Conservation (phyloP, 2,797 vertebrate genomes). For the Sphenopsis melanotis region DNA sequence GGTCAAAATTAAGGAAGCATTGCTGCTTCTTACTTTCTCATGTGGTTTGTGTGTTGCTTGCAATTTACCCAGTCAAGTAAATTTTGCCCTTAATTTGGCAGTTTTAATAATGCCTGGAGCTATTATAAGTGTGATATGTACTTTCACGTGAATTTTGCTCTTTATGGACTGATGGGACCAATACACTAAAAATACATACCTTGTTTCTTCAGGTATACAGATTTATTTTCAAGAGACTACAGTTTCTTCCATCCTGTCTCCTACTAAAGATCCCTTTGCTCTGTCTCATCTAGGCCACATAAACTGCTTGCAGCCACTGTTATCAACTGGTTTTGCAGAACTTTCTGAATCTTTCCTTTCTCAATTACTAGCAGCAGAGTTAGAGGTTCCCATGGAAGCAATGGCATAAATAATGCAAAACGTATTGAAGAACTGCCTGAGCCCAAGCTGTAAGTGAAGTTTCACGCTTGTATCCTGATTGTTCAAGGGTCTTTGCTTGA, state of each 20-base stretch:
- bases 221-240: background rate
- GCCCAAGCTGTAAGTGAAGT: background rate
- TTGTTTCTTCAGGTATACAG: background rate
- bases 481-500: background rate
- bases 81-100: background rate
- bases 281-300: background rate
- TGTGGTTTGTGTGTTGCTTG: background rate
- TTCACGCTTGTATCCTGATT: rapidly evolving
- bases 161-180: background rate
- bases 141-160: background rate
- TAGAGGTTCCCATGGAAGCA: background rate
- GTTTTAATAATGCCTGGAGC: background rate
- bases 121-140: background rate
- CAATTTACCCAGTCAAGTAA: background rate
- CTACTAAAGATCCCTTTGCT: background rate
- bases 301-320: background rate
- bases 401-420: background rate
- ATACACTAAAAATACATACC: background rate
- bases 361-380: background rate
- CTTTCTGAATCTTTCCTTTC: background rate
- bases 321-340: background rate
- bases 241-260: background rate
- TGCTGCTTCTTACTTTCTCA: background rate
- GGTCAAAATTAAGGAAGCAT: background rate
- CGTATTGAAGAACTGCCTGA: background rate